A percentile compares a stretch with the other conserved stretches of the same genome.
Evolutionary conservation across 2,797 vertebrate genomes (phyloP).

Genomic region (Cottoperca gobio): DNA sequence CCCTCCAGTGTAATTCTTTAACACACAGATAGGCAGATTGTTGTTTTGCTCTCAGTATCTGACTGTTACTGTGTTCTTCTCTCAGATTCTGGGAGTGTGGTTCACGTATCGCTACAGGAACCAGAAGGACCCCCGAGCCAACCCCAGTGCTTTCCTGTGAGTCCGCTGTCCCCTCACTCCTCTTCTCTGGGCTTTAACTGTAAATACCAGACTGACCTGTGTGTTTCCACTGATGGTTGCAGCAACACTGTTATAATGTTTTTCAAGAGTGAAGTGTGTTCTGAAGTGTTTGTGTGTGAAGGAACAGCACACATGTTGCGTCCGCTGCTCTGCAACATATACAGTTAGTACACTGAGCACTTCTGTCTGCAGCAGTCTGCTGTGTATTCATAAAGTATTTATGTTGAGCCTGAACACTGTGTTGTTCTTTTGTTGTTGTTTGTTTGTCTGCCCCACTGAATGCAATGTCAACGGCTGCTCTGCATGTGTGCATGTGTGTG

Average conservation of each 20-base stretch:
- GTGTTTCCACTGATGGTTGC: conserved; percentile 29
- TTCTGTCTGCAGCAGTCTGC: conserved; percentile 21
- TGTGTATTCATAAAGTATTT: conserved; percentile 33
- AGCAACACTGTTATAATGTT: neutral
- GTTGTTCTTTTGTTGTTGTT: neutral
- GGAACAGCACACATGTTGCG: neutral
- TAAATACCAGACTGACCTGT: conserved; percentile 31
- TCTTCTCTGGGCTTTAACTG: conserved; percentile 21
- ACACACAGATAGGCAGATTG: neutral
- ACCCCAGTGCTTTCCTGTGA: conserved; percentile 97
- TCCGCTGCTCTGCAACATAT: neutral
- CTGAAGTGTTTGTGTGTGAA: conserved; percentile 4
- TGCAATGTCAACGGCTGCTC: conserved; percentile 26
- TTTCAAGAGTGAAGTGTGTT: conserved; percentile 1
- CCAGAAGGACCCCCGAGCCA: conserved; percentile 95
- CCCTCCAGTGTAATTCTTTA: no score
- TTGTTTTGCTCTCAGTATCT: neutral
- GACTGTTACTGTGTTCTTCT: conserved; percentile 18
- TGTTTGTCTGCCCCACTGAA: conserved; percentile 16
- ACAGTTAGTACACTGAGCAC: conserved; percentile 6
- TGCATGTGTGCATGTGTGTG: conserved; percentile 10
- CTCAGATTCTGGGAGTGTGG: conserved; percentile 95
- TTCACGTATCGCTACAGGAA: conserved; percentile 96
- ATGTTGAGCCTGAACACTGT: neutral
- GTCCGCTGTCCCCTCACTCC: conserved; percentile 23